These are phyloP conservation scores for Tipula confusa DNA, from an alignment of 2,888 invertebrate species.

Conservation along the genomic window DNA sequence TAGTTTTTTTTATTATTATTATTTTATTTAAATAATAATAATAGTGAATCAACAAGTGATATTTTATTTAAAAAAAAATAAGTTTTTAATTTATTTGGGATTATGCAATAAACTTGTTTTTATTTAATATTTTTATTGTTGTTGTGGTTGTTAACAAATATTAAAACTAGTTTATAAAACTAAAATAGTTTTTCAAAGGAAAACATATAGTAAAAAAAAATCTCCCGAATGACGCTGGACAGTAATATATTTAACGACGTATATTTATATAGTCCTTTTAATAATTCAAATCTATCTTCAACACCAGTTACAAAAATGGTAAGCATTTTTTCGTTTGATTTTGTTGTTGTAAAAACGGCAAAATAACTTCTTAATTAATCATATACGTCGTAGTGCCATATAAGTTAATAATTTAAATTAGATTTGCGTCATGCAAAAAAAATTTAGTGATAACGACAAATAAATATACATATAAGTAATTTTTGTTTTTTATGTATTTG, in stretches of 20 bases:
- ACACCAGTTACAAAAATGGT: conserved; percentile 50
- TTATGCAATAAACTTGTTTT: conserved; percentile 9
- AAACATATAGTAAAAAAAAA: no score
- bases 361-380: conserved; percentile 21
- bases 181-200: background rate
- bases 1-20: background rate
- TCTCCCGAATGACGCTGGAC: conserved; percentile 37
- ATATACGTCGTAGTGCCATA: background rate
- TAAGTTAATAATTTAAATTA: conserved; percentile 26
- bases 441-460: background rate
- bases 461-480: background rate
- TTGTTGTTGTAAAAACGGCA: background rate
- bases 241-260: conserved; percentile 37
- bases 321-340: conserved; percentile 42
- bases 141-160: background rate
- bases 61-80: background rate
- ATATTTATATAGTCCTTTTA: conserved; percentile 36
- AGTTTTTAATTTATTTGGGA: background rate
- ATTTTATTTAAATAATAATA: background rate
- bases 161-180: background rate
- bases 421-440: conserved; percentile 27
- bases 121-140: no score
- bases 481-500: background rate
- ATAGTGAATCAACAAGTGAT: conserved; percentile 12
- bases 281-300: conserved; percentile 42